Evolutionary conservation across 2,113 vertebrate species (phyloP), one percentile per base, ranked within the genome.

Genomic region (Datnioides undecimradiatus): DNA sequence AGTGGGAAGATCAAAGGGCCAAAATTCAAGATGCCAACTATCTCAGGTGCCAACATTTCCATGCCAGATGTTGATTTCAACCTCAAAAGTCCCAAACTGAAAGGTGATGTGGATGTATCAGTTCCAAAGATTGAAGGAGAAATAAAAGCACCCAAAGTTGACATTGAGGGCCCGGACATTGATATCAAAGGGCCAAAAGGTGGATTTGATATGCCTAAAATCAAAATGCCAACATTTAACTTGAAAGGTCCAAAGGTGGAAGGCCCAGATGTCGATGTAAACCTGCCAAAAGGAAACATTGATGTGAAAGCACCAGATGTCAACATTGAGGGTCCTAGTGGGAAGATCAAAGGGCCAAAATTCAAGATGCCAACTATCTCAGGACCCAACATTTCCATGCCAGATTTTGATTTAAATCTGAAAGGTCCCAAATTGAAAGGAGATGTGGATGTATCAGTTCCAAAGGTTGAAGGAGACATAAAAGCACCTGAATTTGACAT

Each of bases 81-180:
- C 7, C 1, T 75, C 0, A 73, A 73, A 34, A 21, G 33, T 8
- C 46, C 78, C 2, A 59, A 38, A 43, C 0, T 38, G 0, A 21
- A 51, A 1, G 40, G 40, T 4, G 58, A 71, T 12, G 17, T 91
- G 2, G 59, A 86, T 0, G 46, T 95, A 7, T 51, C 23, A 60
- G 4, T 9, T 21, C 65, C 65, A 93, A 91, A 78, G 34, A 84
- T 75, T 1, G 87, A 90, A 6, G n/a, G 89, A 2, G 79, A 92
- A 0, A 8, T 95, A 0, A 90, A 93, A 23, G 3, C 40, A 1
- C 76, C 74, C 5, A 83, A 91, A 0, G 66, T 90, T 21, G 75
- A 93, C 0, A n/a, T 95, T 34, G 88, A 95, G 63, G 81, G 62
- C 0, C 73, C 87, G 92, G n/a, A 0, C 70, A 0, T 72, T 31